Percentiles rank a stretch among this genome's conserved stretches.
Evolutionary conservation across 1,140 invertebrate species (phyloP).

Genomic region (Akabosia matsudoensis): DNA sequence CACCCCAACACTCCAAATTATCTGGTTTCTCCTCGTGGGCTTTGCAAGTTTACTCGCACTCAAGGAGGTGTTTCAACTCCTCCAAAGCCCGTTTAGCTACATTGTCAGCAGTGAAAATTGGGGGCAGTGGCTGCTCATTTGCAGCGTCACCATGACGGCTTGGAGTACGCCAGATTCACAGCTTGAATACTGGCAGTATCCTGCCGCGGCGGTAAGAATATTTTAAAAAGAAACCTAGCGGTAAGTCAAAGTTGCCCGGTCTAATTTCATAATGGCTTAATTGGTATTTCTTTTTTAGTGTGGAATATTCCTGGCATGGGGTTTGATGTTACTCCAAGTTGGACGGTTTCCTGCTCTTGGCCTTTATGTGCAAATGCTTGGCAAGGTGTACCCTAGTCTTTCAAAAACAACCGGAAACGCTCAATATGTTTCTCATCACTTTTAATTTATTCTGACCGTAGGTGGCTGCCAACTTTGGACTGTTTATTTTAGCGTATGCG

Average conservation of each 20-base stretch:
- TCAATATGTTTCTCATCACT: too few species aligned
- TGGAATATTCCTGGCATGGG: slow-evolving; percentile 71
- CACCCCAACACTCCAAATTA: slow-evolving; percentile 17
- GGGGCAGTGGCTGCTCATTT: slow-evolving; percentile 72
- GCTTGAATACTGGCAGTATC: slow-evolving; percentile 67
- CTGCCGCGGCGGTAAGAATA: slow-evolving; percentile 64
- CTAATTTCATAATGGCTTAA: not conserved
- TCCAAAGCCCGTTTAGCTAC: slow-evolving; percentile 40
- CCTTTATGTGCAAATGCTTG: slow-evolving; percentile 76
- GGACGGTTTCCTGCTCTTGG: slow-evolving; percentile 80
- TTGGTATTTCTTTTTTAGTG: slow-evolving; percentile 48
- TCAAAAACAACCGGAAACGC: too few species aligned
- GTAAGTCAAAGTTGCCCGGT: not conserved
- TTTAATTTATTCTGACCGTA: too few species aligned
- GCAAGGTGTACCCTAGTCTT: slow-evolving; percentile 52
- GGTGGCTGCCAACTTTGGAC: slow-evolving; percentile 77
- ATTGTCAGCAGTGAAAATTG: slow-evolving; percentile 63
- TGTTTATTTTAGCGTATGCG: slow-evolving; percentile 74
- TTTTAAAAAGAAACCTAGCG: not conserved
- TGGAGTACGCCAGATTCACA: slow-evolving; percentile 27
- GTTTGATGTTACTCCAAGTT: slow-evolving; percentile 77
- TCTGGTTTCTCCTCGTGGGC: slow-evolving; percentile 44
- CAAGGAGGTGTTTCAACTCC: slow-evolving; percentile 51
- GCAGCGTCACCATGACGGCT: slow-evolving; percentile 54
- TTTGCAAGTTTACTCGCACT: slow-evolving; percentile 45